A percentile compares a stretch with the other conserved stretches of the same genome.
These are phyloP conservation scores for Toxotes jaculatrix DNA, from an alignment of 2,113 vertebrate genomes.

Conservation along the genomic window DNA sequence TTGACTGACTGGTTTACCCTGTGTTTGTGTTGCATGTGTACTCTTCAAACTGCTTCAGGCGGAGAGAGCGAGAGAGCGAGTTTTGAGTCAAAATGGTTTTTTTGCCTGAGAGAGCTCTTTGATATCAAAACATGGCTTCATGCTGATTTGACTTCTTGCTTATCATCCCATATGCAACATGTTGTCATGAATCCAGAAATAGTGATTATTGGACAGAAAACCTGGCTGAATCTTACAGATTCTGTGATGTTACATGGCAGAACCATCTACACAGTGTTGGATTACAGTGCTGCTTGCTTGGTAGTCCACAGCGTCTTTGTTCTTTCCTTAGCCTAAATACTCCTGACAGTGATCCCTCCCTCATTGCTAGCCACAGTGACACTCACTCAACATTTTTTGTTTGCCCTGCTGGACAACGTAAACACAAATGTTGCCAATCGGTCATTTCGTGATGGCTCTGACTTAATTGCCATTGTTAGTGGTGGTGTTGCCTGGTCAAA, in stretches of 20 bases:
- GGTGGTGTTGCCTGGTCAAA: background rate
- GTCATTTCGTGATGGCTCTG: background rate
- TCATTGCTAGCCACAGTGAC: background rate
- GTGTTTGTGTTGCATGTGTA: background rate
- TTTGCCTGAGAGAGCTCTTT: background rate
- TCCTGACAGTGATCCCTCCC: background rate
- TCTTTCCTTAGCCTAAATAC: background rate
- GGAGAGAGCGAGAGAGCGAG: background rate
- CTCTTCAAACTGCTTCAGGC: background rate
- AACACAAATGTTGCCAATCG: background rate
- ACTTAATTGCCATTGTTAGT: background rate
- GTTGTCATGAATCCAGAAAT: background rate
- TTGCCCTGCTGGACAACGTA: background rate
- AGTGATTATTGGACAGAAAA: background rate
- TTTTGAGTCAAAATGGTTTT: constrained; percentile 10
- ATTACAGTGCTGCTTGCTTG: background rate
- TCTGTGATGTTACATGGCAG: background rate
- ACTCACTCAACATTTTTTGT: background rate
- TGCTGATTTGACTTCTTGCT: background rate
- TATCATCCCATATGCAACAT: background rate
- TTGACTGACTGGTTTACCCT: background rate
- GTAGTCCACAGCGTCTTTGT: too few relatives aligned
- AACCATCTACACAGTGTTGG: background rate
- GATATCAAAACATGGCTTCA: constrained; percentile 13
- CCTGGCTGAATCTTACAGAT: background rate